Percentiles rank a stretch among this genome's conserved stretches.
These are phyloP conservation scores for Temnothorax nylanderi DNA, from an alignment of 1,140 invertebrate genomes.

Conservation along the genomic window DNA sequence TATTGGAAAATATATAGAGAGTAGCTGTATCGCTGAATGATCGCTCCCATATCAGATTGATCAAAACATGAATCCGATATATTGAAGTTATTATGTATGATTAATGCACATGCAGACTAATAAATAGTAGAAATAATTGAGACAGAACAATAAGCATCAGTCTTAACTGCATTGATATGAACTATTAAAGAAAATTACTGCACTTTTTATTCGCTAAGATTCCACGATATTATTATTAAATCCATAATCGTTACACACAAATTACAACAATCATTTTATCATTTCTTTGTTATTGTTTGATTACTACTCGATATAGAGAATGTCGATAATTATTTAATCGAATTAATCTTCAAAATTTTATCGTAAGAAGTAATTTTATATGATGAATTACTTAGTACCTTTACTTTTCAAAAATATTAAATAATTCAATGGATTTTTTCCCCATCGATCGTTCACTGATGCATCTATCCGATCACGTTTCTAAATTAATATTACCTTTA, in stretches of 20 bases:
- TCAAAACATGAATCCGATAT: background rate
- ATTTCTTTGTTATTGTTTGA: background rate
- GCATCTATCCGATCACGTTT: constrained; percentile 13
- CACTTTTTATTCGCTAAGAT: background rate
- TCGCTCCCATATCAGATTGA: background rate
- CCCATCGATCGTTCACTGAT: background rate
- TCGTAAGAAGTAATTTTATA: background rate
- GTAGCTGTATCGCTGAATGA: constrained; percentile 27
- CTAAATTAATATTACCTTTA: constrained; percentile 57
- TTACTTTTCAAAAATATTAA: background rate
- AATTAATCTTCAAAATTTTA: background rate
- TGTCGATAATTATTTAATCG: background rate
- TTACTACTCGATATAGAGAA: background rate
- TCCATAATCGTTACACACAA: background rate
- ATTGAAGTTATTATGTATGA: background rate
- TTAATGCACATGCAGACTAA: background rate
- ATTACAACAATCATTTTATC: background rate
- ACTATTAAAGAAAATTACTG: background rate
- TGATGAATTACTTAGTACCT: background rate
- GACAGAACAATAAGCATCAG: background rate
- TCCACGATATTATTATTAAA: background rate
- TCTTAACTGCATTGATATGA: background rate
- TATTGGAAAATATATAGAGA: constrained; percentile 35
- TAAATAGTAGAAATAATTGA: background rate
- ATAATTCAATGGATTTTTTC: background rate